These are phyloP conservation scores for Ornithoptera priamus DNA, from an alignment of 2,888 invertebrate species.

Conservation along the genomic window DNA sequence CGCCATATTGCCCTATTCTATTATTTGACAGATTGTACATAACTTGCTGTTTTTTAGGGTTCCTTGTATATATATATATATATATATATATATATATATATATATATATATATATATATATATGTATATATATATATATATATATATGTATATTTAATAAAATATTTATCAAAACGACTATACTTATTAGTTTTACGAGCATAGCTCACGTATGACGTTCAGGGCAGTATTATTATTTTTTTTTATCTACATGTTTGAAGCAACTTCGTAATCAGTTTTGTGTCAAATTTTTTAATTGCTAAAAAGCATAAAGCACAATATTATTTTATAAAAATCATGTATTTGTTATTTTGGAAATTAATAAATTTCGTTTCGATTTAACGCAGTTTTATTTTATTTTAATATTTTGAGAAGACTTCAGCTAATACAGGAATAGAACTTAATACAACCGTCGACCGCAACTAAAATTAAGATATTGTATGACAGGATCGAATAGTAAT, in stretches of 20 bases:
- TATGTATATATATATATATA: not conserved
- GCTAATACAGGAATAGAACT: too few species aligned
- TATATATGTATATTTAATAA: not conserved
- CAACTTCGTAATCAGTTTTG: not conserved
- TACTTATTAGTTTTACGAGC: not conserved
- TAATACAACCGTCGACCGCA: too few species aligned
- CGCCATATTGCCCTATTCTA: not conserved
- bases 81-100: not conserved
- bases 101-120: conserved; percentile 7
- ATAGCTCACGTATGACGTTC: not conserved
- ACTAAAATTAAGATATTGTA: too few species aligned
- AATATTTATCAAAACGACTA: not conserved
- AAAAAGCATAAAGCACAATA: not conserved
- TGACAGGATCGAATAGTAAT: too few species aligned
- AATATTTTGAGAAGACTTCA: not conserved
- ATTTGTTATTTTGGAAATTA: not conserved
- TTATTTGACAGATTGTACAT: not conserved
- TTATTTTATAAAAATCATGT: not conserved
- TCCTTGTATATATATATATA: conserved; percentile 2
- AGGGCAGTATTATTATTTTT: conserved; percentile 1
- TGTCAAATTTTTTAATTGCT: not conserved
- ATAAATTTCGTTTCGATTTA: not conserved
- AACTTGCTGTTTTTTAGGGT: not conserved
- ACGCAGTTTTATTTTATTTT: not conserved
- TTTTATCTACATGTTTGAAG: not conserved